These are phyloP conservation scores for Trachymyrmex cornetzi DNA, from an alignment of 1,140 invertebrate genomes.

Conservation along the genomic window DNA sequence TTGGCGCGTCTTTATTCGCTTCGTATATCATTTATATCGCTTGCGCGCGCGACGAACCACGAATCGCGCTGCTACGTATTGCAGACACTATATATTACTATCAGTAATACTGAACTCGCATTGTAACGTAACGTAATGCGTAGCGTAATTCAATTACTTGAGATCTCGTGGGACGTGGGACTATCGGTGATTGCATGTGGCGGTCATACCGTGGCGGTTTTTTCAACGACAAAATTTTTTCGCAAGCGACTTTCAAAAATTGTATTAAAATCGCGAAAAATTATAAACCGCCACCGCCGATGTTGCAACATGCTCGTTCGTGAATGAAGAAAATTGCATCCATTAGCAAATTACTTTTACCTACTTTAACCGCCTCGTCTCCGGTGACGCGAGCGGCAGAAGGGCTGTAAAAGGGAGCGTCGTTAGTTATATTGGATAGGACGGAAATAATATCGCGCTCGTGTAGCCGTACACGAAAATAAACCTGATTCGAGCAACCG, in stretches of 20 bases:
- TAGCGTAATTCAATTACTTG: conserved; percentile 38
- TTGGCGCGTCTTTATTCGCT: conserved; percentile 47
- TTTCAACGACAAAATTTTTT: conserved; percentile 31
- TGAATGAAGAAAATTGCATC: conserved; percentile 71
- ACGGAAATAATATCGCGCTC: conserved; percentile 32
- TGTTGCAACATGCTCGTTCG: background rate
- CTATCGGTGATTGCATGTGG: background rate
- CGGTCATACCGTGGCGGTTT: background rate
- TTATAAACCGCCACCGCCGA: conserved; percentile 1
- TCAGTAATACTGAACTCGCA: conserved; percentile 18
- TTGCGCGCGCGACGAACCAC: conserved; percentile 15
- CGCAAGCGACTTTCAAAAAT: conserved; percentile 54
- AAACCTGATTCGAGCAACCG: conserved; percentile 28
- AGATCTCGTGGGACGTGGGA: background rate
- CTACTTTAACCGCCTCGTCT: conserved; percentile 57
- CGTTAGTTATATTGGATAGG: conserved; percentile 67
- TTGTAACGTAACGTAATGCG: conserved; percentile 23
- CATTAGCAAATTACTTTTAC: conserved; percentile 74
- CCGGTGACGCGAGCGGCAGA: background rate
- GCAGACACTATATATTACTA: background rate
- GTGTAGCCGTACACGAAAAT: conserved; percentile 43
- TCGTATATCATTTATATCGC: background rate
- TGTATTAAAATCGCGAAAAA: conserved; percentile 45
- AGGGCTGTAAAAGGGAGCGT: conserved; percentile 59
- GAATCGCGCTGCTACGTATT: conserved; percentile 1